These are phyloP conservation scores for Melanotaenia pygmaea DNA, from an alignment of 2,797 vertebrate genomes.

Conservation along the genomic window DNA sequence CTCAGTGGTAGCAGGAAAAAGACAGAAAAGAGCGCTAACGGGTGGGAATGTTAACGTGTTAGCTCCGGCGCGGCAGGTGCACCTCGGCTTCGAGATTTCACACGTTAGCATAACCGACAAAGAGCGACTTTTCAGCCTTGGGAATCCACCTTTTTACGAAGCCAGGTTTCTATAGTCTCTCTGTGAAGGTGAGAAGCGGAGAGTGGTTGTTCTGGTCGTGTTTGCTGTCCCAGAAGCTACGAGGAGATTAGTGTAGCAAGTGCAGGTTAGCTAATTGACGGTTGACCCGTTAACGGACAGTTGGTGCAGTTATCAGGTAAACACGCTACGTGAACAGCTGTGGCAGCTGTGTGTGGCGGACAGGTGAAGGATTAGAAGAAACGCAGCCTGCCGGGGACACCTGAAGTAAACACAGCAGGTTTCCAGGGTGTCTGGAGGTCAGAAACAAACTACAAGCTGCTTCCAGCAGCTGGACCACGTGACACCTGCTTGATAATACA, in stretches of 20 bases:
- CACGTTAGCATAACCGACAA: constrained; percentile 1
- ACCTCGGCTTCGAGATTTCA: constrained; percentile 6
- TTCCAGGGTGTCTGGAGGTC: constrained; percentile 1
- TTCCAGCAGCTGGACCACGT: not conserved
- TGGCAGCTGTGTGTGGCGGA: not conserved
- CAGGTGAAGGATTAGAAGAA: constrained; percentile 8
- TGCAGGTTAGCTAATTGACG: constrained; percentile 11
- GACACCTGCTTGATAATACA: not conserved
- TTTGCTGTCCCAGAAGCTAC: not conserved
- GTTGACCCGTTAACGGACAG: not conserved
- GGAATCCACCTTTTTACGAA: not conserved
- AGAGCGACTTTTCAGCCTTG: not conserved
- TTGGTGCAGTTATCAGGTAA: rapidly evolving
- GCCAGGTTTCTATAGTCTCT: rapidly evolving
- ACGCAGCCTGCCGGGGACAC: not conserved
- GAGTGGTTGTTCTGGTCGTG: not conserved
- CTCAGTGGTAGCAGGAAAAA: not conserved
- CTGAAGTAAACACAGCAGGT: constrained; percentile 7
- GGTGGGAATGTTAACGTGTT: constrained; percentile 19
- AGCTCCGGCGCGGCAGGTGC: constrained; percentile 53
- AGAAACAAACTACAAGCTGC: not conserved
- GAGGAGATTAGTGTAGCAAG: constrained; percentile 25
- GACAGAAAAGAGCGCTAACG: not conserved
- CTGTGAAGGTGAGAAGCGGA: constrained; percentile 16
- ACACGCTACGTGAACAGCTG: not conserved